phyloP scores from a whole-genome alignment of 2,113 vertebrate species.

The Oreochromis niloticus region DNA sequence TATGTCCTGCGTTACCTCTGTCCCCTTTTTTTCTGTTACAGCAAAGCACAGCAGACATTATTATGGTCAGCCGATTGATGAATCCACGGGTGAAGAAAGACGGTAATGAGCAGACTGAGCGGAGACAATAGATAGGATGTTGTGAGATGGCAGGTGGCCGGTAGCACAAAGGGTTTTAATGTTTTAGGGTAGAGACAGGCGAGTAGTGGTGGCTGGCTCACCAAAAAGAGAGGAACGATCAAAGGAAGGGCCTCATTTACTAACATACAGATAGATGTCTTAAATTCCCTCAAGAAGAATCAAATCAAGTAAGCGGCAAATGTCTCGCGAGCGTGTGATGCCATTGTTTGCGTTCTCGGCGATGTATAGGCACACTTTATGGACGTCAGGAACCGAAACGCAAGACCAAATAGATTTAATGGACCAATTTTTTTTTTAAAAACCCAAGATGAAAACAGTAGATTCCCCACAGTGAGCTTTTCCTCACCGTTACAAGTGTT shows the following conservation, averaged over 20 bases:
- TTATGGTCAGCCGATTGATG: slow-evolving; percentile 17
- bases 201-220: slow-evolving; percentile 65
- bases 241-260: neutral
- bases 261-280: neutral
- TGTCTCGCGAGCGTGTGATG: neutral
- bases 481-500: neutral
- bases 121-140: slow-evolving; percentile 15
- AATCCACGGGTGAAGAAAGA: slow-evolving; percentile 28
- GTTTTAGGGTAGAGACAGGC: neutral
- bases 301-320: neutral
- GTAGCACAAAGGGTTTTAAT: neutral
- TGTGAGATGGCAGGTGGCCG: neutral
- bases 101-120: neutral
- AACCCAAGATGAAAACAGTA: neutral
- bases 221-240: slow-evolving; percentile 24
- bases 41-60: slow-evolving; percentile 11
- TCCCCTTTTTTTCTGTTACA: slow-evolving; percentile 23
- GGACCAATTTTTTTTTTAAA: slow-evolving; percentile 49
- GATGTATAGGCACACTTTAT: neutral
- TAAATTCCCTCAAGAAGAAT: neutral
- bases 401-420: slow-evolving; percentile 17
- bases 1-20: slow-evolving; percentile 36
- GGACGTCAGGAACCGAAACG: neutral
- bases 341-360: neutral
- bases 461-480: neutral